phyloP scores from a whole-genome alignment of 2,113 vertebrate species.

The Phyllostomus discolor region DNA sequence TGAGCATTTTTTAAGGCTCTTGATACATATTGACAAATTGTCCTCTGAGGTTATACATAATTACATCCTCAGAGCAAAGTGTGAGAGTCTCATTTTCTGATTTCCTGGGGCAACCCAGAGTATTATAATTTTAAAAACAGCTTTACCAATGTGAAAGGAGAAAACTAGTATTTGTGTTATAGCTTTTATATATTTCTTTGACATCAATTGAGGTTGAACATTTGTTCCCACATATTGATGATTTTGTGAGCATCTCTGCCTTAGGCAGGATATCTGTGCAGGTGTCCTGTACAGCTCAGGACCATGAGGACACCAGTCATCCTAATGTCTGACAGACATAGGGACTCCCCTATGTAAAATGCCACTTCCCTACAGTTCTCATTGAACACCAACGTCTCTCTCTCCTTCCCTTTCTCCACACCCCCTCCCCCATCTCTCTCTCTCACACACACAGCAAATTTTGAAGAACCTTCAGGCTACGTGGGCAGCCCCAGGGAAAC shows the following conservation, averaged over 20 bases:
- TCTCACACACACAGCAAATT: neutral
- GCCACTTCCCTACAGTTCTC: neutral
- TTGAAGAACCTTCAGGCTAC: neutral
- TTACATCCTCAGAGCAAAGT: neutral
- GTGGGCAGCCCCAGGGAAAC: neutral
- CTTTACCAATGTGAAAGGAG: neutral
- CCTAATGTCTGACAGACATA: neutral
- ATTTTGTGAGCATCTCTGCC: neutral
- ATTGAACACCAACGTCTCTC: neutral
- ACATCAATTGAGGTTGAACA: neutral
- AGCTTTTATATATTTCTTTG: conserved; percentile 12
- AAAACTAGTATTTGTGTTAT: neutral
- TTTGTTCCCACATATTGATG: neutral
- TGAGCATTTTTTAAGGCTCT: neutral
- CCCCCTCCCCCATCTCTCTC: neutral
- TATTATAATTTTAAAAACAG: neutral
- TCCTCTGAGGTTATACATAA: neutral
- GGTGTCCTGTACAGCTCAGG: neutral
- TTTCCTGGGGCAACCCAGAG: neutral
- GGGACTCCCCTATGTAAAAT: neutral
- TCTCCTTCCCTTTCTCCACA: too few species aligned
- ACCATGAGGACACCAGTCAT: neutral
- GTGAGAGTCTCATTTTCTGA: conserved; percentile 4
- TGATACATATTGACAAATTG: neutral
- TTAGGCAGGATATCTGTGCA: neutral